Evolutionary conservation across 2,113 vertebrate species (phyloP), one percentile per base, ranked within the genome.

Genomic region (Eretmochelys imbricata): DNA sequence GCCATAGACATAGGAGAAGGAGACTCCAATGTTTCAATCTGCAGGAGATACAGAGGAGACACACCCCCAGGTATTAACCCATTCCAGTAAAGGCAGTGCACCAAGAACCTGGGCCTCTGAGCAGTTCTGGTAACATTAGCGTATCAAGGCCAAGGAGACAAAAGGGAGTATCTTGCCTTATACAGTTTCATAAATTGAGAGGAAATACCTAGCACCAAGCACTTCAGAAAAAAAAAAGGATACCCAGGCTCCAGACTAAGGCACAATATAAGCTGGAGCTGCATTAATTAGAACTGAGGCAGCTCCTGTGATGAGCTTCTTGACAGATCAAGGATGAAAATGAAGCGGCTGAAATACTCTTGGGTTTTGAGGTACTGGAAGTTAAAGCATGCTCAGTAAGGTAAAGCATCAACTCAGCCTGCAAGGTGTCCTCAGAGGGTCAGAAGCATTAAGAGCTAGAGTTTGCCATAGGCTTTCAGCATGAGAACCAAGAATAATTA

Each of bases 401-500:
- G 82, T 65, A 89, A 55, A 87, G 51, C 51, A 78, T 88, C 1
- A 38, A 69, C 31, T 8, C 11, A 27, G 4, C 62, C 85, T 86
- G 95, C 81, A 96, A 62, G 87, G 87, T 97, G 81, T 55, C 75
- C 91, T 92, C 81, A 10, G 0, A 78, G 14, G 46, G 85, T 85
- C 94, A 95, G 93, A 79, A 93, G 91, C 85, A 93, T 50, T 1
- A 54, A 79, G 93, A 95, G 89, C 93, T 92, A 86, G 83, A 95
- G 90, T 95, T 96, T 85, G 94, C 93, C 90, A 92, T 93, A 38
- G 89, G 69, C 95, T 95, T 97, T 87, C 93, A 93, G 96, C 96
- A 97, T 6, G 53, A 97, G 90, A 95, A 92, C 65, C 82, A 88
- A 48, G 79, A 95, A 95, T 97, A 97, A 97, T 96, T 96, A 96